These are phyloP conservation scores for Amblyornis subalaris DNA, from an alignment of 2,113 vertebrate species.

Conservation along the genomic window DNA sequence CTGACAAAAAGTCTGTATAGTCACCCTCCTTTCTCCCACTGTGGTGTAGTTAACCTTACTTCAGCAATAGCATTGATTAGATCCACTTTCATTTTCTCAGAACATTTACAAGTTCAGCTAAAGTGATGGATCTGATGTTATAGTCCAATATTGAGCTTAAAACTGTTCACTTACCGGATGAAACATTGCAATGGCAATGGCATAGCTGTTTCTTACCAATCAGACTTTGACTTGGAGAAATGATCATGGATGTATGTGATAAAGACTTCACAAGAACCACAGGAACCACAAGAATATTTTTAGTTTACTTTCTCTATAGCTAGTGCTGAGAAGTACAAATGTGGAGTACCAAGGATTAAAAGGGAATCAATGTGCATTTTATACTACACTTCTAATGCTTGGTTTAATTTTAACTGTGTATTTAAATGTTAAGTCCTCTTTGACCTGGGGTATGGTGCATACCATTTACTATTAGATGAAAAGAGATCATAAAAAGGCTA, in stretches of 20 bases:
- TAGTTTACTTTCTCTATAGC: background rate
- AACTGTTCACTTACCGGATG: background rate
- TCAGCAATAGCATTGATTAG: background rate
- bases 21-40: background rate
- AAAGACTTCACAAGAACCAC: background rate
- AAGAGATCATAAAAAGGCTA: background rate
- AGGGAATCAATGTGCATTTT: background rate
- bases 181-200: background rate
- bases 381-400: background rate
- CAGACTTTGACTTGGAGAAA: conserved; percentile 7
- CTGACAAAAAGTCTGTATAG: background rate
- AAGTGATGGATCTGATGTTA: background rate
- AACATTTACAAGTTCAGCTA: background rate
- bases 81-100: background rate
- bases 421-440: background rate
- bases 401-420: conserved; percentile 13
- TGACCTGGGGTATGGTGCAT: background rate
- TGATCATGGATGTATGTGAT: background rate
- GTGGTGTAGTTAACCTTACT: background rate
- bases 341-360: background rate
- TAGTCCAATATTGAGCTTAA: background rate
- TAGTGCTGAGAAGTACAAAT: background rate
- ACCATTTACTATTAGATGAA: background rate
- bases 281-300: background rate
- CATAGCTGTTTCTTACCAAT: background rate